Evolutionary conservation across 1,140 invertebrate species (phyloP).

Genomic region (Paraescarpia echinospica): DNA sequence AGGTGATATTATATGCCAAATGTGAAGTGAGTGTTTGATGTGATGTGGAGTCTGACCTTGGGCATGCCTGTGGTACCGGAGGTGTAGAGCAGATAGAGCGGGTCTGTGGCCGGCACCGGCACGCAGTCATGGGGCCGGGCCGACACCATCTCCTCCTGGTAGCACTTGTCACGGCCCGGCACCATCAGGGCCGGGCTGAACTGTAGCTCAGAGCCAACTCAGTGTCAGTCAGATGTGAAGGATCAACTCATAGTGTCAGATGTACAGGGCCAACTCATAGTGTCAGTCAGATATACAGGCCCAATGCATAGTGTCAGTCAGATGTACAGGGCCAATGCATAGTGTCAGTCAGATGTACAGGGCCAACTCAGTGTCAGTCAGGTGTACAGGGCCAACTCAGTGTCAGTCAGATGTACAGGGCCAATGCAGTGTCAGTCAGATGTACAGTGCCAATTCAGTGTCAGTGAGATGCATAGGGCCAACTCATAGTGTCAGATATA

Average conservation of each 20-base stretch:
- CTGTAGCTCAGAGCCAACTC: conserved; percentile 29
- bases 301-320: neutral
- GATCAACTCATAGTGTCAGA: neutral
- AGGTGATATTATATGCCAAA: no score
- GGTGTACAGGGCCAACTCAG: neutral
- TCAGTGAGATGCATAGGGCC: neutral
- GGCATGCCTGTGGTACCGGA: conserved; percentile 81
- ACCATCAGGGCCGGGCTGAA: conserved; percentile 58
- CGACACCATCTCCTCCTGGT: conserved; percentile 71
- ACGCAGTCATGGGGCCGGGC: conserved; percentile 76
- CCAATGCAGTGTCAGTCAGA: neutral
- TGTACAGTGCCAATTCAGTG: neutral
- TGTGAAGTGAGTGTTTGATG: neutral
- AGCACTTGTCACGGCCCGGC: conserved; percentile 70
- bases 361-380: neutral
- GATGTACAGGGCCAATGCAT: neutral
- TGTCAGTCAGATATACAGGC: neutral
- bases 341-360: neutral
- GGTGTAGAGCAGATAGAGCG: conserved; percentile 90
- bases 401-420: neutral
- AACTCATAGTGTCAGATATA: neutral
- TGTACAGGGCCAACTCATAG: neutral
- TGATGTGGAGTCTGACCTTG: conserved; percentile 41
- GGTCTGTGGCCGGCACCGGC: conserved; percentile 82
- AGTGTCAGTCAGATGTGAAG: neutral